Conservation (phyloP, 2,888 invertebrate genomes). For the Psococerastis gibbosa region DNA sequence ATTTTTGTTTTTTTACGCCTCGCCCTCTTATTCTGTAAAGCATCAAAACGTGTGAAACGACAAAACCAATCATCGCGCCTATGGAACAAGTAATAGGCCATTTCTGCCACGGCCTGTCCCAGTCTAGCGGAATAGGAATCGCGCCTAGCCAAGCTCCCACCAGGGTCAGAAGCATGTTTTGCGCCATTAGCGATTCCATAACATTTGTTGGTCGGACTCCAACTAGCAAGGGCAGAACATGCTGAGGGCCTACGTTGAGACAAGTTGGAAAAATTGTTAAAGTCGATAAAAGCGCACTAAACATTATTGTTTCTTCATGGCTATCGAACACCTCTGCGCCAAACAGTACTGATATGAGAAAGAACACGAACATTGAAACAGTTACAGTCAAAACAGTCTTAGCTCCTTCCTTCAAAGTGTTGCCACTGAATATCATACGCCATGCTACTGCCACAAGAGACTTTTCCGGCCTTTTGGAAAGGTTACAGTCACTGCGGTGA, state of each 20-base stretch:
- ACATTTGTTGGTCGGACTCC: constrained; percentile 28
- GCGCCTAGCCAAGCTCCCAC: constrained; percentile 73
- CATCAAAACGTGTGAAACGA: constrained; percentile 21
- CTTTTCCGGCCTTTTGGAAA: constrained; percentile 6
- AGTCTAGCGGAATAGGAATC: constrained; percentile 70
- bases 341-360: constrained; percentile 40
- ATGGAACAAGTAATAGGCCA: constrained; percentile 56
- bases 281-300: constrained; percentile 38
- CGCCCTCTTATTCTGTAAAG: not conserved
- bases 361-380: constrained; percentile 33
- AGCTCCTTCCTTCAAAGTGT: constrained; percentile 29
- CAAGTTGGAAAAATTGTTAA: constrained; percentile 42
- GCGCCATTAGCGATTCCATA: constrained; percentile 17
- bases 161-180: constrained; percentile 35
- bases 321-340: constrained; percentile 44
- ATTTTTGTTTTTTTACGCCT: too few relatives aligned
- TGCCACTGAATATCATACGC: constrained; percentile 10
- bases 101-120: constrained; percentile 77
- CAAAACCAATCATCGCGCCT: constrained; percentile 44
- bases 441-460: not conserved
- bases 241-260: constrained; percentile 35
- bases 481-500: constrained; percentile 4
- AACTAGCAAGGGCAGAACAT: constrained; percentile 22
- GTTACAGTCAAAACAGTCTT: constrained; percentile 31
- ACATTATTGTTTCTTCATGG: constrained; percentile 46